Percentiles rank a stretch among this genome's conserved stretches.
These are phyloP conservation scores for Teinopalpus imperialis DNA, from an alignment of 2,888 invertebrate genomes.

Conservation along the genomic window DNA sequence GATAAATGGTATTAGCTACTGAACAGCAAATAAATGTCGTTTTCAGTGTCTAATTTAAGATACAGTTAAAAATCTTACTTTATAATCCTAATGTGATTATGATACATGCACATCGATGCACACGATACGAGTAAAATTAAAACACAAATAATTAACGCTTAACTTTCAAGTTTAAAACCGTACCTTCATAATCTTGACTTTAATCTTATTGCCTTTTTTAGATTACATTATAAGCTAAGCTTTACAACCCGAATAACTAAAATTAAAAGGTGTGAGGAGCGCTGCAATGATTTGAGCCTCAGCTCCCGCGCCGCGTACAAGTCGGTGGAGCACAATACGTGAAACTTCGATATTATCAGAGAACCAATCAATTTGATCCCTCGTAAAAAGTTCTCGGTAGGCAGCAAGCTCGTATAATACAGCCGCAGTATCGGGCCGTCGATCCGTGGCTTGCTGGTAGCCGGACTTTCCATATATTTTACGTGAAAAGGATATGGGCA, in stretches of 20 bases:
- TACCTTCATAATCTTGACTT: conserved; percentile 14
- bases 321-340: conserved; percentile 52
- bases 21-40: too few relatives aligned
- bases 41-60: too few relatives aligned
- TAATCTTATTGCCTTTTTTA: conserved; percentile 23
- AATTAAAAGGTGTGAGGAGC: conserved; percentile 60
- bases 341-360: conserved; percentile 72
- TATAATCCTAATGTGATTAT: too few relatives aligned
- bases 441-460: conserved; percentile 71
- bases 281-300: conserved; percentile 11
- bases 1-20: background rate
- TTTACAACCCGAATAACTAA: conserved; percentile 22
- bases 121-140: conserved; percentile 12
- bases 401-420: conserved; percentile 70
- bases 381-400: conserved; percentile 78
- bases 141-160: conserved; percentile 17
- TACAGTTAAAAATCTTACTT: background rate
- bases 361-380: conserved; percentile 81
- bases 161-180: conserved; percentile 17
- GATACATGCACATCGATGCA: background rate
- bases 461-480: conserved; percentile 79
- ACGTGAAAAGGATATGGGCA: conserved; percentile 81
- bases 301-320: conserved; percentile 6
- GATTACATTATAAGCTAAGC: conserved; percentile 22
- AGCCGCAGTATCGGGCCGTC: conserved; percentile 63